phyloP scores from a whole-genome alignment of 2,113 vertebrate species.

The Brachyhypopomus occidentalis region DNA sequence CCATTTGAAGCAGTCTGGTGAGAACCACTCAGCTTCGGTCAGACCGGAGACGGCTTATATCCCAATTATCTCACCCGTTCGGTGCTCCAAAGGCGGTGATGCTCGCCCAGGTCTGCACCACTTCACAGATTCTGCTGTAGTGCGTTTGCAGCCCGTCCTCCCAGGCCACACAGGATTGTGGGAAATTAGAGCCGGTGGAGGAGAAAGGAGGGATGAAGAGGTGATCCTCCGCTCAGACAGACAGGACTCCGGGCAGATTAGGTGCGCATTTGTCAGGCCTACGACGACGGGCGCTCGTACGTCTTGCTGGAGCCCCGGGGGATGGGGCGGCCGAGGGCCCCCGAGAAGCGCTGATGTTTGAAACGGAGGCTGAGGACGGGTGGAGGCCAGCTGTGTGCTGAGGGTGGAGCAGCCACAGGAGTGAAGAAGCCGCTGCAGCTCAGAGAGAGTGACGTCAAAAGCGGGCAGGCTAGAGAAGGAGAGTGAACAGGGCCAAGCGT shows the following conservation, averaged over 20 bases:
- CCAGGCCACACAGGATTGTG: background rate
- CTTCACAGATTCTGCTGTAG: background rate
- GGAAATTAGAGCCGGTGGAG: background rate
- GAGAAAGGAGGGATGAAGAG: background rate
- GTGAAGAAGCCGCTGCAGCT: background rate
- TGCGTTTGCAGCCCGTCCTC: background rate
- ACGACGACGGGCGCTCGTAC: background rate
- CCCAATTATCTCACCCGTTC: constrained; percentile 1
- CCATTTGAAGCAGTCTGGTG: background rate
- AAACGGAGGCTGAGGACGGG: background rate
- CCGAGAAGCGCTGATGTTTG: background rate
- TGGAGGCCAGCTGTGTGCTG: background rate
- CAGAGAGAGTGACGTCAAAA: constrained; percentile 50
- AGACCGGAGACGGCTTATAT: background rate
- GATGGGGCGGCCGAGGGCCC: background rate
- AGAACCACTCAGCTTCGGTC: background rate
- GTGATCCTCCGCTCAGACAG: background rate
- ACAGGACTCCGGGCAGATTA: constrained; percentile 11
- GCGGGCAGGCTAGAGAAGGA: constrained; percentile 19
- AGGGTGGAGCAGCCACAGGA: constrained; percentile 1
- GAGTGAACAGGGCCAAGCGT: constrained; percentile 49
- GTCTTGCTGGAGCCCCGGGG: background rate
- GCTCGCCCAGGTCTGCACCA: too few relatives aligned
- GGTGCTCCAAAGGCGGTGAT: background rate
- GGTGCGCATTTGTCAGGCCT: background rate